Conservation (phyloP, 1,140 invertebrate species). For the Nylanderia fulva region DNA sequence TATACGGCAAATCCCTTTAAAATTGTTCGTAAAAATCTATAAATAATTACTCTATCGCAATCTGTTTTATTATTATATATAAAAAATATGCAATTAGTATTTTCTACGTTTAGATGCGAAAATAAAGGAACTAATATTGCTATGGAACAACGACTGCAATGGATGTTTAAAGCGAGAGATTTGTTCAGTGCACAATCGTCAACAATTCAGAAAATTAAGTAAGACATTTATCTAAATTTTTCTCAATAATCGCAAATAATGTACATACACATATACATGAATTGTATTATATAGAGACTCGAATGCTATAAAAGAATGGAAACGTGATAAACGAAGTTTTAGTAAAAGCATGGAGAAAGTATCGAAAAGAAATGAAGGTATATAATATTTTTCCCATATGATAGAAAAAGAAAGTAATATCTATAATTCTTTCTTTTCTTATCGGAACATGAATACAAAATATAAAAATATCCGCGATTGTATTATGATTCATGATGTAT, state of each 20-base stretch:
- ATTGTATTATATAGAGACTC: slow-evolving; percentile 70
- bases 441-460: background rate
- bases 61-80: slow-evolving; percentile 11
- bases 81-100: slow-evolving; percentile 41
- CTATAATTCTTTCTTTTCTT: background rate
- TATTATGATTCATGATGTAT: slow-evolving; percentile 24
- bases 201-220: slow-evolving; percentile 78
- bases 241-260: slow-evolving; percentile 14
- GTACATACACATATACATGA: background rate
- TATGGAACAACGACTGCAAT: slow-evolving; percentile 67
- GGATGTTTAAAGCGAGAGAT: slow-evolving; percentile 73
- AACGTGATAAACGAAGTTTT: slow-evolving; percentile 73
- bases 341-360: slow-evolving; percentile 76
- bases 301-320: slow-evolving; percentile 75
- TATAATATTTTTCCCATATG: background rate
- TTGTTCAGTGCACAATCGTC: slow-evolving; percentile 68
- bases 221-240: slow-evolving; percentile 50
- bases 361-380: slow-evolving; percentile 76
- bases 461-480: background rate
- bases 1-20: background rate
- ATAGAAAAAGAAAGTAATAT: background rate
- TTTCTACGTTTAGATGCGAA: slow-evolving; percentile 70
- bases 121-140: slow-evolving; percentile 64
- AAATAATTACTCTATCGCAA: background rate
- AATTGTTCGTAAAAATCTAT: background rate